These are phyloP conservation scores for Heteromurus nitidus DNA, from an alignment of 2,888 invertebrate genomes.

Conservation along the genomic window DNA sequence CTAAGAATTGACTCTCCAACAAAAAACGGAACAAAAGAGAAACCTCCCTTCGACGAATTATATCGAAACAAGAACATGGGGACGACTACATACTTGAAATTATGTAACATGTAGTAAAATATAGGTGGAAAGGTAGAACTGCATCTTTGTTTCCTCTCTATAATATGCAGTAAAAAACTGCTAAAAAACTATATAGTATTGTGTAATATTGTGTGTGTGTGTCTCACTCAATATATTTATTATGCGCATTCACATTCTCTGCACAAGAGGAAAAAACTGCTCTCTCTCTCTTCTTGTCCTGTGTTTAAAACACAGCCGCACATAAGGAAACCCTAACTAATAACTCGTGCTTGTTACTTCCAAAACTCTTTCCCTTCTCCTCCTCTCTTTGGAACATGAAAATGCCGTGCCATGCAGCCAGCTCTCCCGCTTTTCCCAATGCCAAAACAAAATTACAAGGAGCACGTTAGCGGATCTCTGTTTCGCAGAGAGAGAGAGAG, in stretches of 20 bases:
- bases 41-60: too few relatives aligned
- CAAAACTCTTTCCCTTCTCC: slow-evolving; percentile 27
- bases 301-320: slow-evolving; percentile 2
- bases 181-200: too few relatives aligned
- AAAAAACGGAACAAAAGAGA: too few relatives aligned
- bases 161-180: too few relatives aligned
- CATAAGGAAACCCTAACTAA: slow-evolving; percentile 14
- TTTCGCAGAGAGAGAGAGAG: too few relatives aligned
- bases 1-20: background rate
- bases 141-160: background rate
- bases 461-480: slow-evolving; percentile 34
- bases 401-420: slow-evolving; percentile 45
- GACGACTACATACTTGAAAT: too few relatives aligned
- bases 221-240: too few relatives aligned
- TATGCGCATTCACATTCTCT: background rate
- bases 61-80: too few relatives aligned
- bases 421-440: slow-evolving; percentile 55
- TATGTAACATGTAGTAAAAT: slow-evolving; percentile 1
- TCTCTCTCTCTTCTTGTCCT: background rate
- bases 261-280: too few relatives aligned
- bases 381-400: slow-evolving; percentile 6
- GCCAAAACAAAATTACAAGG: slow-evolving; percentile 41
- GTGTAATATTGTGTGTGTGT: too few relatives aligned
- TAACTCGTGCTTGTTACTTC: slow-evolving; percentile 22
- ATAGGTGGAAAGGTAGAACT: too few relatives aligned